phyloP scores from a whole-genome alignment of 2,797 vertebrate genomes.

The Salarias fasciatus region DNA sequence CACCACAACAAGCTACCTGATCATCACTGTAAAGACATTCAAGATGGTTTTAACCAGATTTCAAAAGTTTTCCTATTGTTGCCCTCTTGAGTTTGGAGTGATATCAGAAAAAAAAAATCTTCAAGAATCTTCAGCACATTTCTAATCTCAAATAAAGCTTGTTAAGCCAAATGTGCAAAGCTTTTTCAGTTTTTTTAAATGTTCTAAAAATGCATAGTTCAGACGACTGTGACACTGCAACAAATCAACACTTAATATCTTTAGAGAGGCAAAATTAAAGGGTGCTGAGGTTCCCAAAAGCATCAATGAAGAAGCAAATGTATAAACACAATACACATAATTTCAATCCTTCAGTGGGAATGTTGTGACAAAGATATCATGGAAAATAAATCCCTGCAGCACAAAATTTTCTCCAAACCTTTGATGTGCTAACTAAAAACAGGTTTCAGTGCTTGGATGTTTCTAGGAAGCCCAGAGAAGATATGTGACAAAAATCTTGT shows the following conservation, averaged over 20 bases:
- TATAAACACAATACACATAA: slow-evolving; percentile 9
- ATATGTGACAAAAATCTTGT: slow-evolving; percentile 33
- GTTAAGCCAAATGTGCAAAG: slow-evolving; percentile 64
- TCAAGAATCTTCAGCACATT: slow-evolving; percentile 47
- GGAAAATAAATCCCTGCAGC: slow-evolving; percentile 15
- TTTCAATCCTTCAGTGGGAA: slow-evolving; percentile 16
- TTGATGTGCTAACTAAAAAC: slow-evolving; percentile 11
- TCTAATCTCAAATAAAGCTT: slow-evolving; percentile 70
- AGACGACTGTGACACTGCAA: slow-evolving; percentile 40
- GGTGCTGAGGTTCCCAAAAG: slow-evolving; percentile 36
- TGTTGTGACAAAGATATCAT: neutral
- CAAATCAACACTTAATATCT: slow-evolving; percentile 37
- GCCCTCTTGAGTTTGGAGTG: slow-evolving; percentile 38
- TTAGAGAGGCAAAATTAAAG: neutral
- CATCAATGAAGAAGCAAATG: neutral
- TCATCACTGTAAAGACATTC: slow-evolving; percentile 5
- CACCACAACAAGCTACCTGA: slow-evolving; percentile 24
- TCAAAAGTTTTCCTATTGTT: slow-evolving; percentile 55
- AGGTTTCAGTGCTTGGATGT: slow-evolving; percentile 59
- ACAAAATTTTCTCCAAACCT: slow-evolving; percentile 21
- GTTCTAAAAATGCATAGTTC: slow-evolving; percentile 70
- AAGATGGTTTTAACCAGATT: slow-evolving; percentile 21
- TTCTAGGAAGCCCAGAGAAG: slow-evolving; percentile 46
- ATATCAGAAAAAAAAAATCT: slow-evolving; percentile 56
- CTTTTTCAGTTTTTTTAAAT: slow-evolving; percentile 37